These are phyloP conservation scores for Chironomus riparius DNA, from an alignment of 2,888 invertebrate species.

Conservation along the genomic window DNA sequence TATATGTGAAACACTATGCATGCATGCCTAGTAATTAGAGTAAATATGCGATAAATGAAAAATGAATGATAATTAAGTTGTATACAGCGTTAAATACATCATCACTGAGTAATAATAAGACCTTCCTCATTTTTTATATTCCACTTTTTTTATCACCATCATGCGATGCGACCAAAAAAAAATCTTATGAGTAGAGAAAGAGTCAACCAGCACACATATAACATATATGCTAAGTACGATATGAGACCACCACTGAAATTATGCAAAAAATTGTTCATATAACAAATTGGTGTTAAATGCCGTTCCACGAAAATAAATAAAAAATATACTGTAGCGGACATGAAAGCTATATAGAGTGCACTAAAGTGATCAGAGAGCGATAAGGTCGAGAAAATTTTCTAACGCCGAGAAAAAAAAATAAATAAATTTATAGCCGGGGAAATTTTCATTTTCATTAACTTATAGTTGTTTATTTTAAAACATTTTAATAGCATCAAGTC, in stretches of 20 bases:
- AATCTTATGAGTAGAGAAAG: background rate
- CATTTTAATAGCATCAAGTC: no score
- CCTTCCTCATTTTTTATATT: background rate
- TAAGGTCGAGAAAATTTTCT: background rate
- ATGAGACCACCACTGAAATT: slow-evolving; percentile 6
- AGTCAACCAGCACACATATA: background rate
- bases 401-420: no score
- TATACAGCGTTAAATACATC: background rate
- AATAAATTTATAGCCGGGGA: no score
- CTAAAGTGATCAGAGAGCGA: background rate
- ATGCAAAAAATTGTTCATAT: slow-evolving; percentile 18
- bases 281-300: slow-evolving; percentile 23
- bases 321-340: background rate
- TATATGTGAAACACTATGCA: background rate
- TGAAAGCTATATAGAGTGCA: background rate
- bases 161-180: background rate
- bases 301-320: background rate
- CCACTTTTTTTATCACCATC: slow-evolving; percentile 5
- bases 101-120: background rate
- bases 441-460: no score
- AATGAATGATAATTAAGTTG: slow-evolving; percentile 22
- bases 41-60: slow-evolving; percentile 24
- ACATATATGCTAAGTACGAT: background rate
- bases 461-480: no score
- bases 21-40: slow-evolving; percentile 18